Percentiles rank a stretch among this genome's conserved stretches.
Conservation (phyloP, 2,113 vertebrate genomes). For the Colaptes auratus region DNA sequence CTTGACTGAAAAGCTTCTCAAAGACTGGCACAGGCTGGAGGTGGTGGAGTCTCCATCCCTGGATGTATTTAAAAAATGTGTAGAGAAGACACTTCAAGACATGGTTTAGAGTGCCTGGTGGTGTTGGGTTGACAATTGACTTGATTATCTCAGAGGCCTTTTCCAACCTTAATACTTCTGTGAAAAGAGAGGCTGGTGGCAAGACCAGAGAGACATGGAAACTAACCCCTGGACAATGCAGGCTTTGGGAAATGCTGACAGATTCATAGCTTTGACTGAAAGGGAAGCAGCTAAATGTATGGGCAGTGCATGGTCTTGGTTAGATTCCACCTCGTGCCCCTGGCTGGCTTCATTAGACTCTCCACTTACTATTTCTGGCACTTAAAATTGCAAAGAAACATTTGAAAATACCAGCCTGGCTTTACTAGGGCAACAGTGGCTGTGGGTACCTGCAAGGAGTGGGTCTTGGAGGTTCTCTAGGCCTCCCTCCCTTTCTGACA, state of each 20-base stretch:
- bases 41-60: no score
- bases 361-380: not conserved
- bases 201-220: not conserved
- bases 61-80: no score
- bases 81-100: no score
- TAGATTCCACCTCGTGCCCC: not conserved
- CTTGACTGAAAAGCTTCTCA: no score
- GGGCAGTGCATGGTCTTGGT: not conserved
- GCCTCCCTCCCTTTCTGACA: not conserved
- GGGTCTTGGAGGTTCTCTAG: not conserved
- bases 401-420: not conserved
- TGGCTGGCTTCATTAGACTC: not conserved
- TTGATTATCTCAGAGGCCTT: no score
- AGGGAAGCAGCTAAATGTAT: not conserved
- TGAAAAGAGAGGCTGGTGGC: not conserved
- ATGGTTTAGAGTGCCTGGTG: no score
- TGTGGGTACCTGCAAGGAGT: not conserved
- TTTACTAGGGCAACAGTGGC: rapidly evolving
- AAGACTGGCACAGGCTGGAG: no score
- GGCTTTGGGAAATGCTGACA: not conserved
- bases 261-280: not conserved
- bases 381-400: not conserved
- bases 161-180: no score
- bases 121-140: no score
- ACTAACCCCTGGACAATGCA: not conserved